These are phyloP conservation scores for Cecropterus lyciades DNA, from an alignment of 1,140 invertebrate species.

Conservation along the genomic window DNA sequence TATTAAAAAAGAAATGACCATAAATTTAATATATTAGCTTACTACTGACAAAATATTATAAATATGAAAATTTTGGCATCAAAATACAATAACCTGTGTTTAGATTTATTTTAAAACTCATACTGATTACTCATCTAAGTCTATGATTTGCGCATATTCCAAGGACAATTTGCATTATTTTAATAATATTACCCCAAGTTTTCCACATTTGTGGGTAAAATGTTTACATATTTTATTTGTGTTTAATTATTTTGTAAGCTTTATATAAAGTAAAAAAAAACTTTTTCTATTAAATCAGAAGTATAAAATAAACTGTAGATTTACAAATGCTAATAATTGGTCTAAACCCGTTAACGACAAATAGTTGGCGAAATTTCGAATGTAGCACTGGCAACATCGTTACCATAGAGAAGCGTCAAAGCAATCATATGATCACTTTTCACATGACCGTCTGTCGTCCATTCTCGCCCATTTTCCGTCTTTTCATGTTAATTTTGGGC, in stretches of 20 bases:
- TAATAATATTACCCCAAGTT: neutral
- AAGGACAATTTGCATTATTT: neutral
- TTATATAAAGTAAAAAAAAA: neutral
- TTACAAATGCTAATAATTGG: too few relatives aligned
- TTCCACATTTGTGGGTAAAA: neutral
- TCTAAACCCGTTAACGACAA: neutral
- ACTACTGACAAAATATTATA: too few relatives aligned
- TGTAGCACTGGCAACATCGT: conserved; percentile 42
- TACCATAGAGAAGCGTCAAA: conserved; percentile 71
- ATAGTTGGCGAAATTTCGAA: conserved; percentile 1
- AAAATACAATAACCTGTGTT: neutral
- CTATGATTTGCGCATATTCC: neutral
- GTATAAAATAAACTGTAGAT: too few relatives aligned
- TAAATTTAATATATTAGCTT: too few relatives aligned
- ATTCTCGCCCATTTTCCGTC: conserved; percentile 69
- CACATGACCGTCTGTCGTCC: conserved; percentile 77
- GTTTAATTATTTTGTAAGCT: neutral
- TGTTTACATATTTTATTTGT: neutral
- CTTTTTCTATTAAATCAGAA: too few relatives aligned
- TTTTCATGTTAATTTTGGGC: conserved; percentile 70
- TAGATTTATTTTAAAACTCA: neutral
- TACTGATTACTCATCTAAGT: neutral
- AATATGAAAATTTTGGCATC: too few relatives aligned
- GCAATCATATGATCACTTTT: conserved; percentile 81
- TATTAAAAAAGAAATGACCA: too few relatives aligned